A percentile compares a stretch with the other conserved stretches of the same genome.
Evolutionary conservation across 2,888 invertebrate genomes (phyloP).

Genomic region (Miltochrista miniata): DNA sequence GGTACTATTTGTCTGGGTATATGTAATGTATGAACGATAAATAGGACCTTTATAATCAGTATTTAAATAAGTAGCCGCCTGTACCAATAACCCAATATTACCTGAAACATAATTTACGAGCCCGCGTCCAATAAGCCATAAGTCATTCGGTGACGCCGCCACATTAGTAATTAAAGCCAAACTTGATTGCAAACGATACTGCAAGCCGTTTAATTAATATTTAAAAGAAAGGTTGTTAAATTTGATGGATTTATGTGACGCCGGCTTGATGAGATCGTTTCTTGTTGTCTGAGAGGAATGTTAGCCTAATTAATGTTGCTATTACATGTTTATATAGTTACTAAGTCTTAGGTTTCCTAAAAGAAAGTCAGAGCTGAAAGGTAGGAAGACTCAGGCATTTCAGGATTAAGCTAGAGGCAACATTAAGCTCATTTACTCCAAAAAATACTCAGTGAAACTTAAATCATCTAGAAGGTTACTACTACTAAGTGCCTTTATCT

Average conservation of each 20-base stretch:
- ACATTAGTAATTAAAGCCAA: conserved; percentile 66
- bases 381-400: too few relatives aligned
- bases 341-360: too few relatives aligned
- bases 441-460: too few relatives aligned
- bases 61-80: conserved; percentile 10
- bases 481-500: too few relatives aligned
- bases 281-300: conserved; percentile 1
- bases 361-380: too few relatives aligned
- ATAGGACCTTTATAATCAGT: background rate
- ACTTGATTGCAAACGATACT: conserved; percentile 55
- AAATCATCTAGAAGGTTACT: too few relatives aligned
- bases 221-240: conserved; percentile 47
- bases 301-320: conserved; percentile 1
- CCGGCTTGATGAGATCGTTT: background rate
- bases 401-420: too few relatives aligned
- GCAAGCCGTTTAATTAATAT: conserved; percentile 59
- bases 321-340: too few relatives aligned
- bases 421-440: too few relatives aligned
- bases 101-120: conserved; percentile 36
- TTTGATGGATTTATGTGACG: conserved; percentile 49
- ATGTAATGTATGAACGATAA: background rate
- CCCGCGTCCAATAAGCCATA: conserved; percentile 60
- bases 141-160: conserved; percentile 59
- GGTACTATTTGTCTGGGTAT: background rate
- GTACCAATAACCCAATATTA: conserved; percentile 39